A percentile compares a stretch with the other conserved stretches of the same genome.
Evolutionary conservation across 1,140 invertebrate genomes (phyloP).

Genomic region (Melipona quadrifasciata): DNA sequence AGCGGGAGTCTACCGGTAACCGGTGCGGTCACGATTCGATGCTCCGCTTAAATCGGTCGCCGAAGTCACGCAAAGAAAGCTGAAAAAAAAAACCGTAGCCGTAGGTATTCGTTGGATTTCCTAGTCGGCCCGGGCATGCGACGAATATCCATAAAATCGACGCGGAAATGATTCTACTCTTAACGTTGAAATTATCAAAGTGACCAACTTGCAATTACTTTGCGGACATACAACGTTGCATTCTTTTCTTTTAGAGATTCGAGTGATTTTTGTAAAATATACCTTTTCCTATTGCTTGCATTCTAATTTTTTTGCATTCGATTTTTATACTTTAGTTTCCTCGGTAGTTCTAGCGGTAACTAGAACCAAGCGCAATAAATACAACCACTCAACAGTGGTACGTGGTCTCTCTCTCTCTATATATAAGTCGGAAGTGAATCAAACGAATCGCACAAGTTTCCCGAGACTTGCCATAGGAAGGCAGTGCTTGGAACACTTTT

Average conservation of each 20-base stretch:
- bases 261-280: no score
- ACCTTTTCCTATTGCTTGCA: no score
- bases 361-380: neutral
- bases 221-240: no score
- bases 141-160: constrained; percentile 21
- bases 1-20: constrained; percentile 16
- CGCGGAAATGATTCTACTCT: constrained; percentile 34
- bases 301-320: no score
- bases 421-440: neutral
- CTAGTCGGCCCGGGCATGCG: neutral
- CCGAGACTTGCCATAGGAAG: neutral
- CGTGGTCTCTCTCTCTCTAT: neutral
- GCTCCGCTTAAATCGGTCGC: constrained; percentile 46
- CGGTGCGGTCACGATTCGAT: constrained; percentile 47
- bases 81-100: constrained; percentile 20
- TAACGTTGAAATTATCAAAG: neutral
- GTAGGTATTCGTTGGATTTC: constrained; percentile 16
- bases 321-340: no score
- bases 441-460: constrained; percentile 18
- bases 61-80: constrained; percentile 57
- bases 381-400: no score
- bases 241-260: no score
- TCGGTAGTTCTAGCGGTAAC: neutral
- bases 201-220: no score
- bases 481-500: neutral